Evolutionary conservation across 2,113 vertebrate species (phyloP), one percentile per base, ranked within the genome.

Genomic region (Rhynchomys soricoides): DNA sequence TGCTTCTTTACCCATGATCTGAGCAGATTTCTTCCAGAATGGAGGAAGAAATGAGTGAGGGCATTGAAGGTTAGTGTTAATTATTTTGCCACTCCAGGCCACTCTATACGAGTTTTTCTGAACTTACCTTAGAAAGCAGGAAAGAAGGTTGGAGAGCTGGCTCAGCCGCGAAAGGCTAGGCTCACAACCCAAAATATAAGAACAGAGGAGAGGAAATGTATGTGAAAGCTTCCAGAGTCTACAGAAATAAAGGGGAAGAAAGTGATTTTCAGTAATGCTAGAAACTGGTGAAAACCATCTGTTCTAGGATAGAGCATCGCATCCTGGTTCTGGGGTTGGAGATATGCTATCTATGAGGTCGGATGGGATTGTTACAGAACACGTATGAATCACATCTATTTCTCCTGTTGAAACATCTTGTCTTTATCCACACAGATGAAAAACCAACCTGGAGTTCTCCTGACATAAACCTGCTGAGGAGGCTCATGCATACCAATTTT

Each of bases 381-480:
- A 71, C 52, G 78, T 43, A 52, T 34, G 64, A 24, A 52, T 55
- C 83, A 68, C 37, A 16, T 37, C 70, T 59, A 71, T 87, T 82
- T 79, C 34, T 86, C 79, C n/a, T 50, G 29, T 79, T 95, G 74
- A 50, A 24, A 68, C 2, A 10, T 19, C 45, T 2, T 11, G 73
- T 57, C 77, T 96, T 95, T 78, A 52, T 86, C 34, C 52, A 43
- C 26, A 62, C 37, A 62, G 17, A 52, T 96, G 45, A 94, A 88
- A 64, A 59, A 71, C 2, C 7, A 86, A 81, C 70, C 62, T 82
- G 68, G 73, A 37, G 55, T 90, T 96, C 87, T 71, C 90, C 90
- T 59, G 16, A 77, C n/a, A 16, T 16, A 93, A 95, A 89, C 93
- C 94, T 96, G 96, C 95, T 91, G 86, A 95, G 92, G 92, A 86